Conservation (phyloP, 2,888 invertebrate species). For the Petrolisthes manimaculis region DNA sequence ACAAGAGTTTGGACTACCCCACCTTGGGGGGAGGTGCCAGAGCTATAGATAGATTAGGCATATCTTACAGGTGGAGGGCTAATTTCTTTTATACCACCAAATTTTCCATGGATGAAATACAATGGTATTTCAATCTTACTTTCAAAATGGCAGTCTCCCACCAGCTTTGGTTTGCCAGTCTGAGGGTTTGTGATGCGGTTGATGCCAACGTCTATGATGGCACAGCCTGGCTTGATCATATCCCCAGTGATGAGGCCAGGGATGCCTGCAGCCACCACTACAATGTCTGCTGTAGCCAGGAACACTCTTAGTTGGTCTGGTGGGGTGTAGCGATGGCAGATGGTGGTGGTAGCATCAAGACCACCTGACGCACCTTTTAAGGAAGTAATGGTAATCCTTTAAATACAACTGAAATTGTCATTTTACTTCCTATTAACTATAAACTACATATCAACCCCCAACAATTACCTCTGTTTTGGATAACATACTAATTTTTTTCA, state of each 20-base stretch:
- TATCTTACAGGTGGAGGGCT: too few species aligned
- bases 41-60: too few species aligned
- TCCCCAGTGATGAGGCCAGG: slow-evolving; percentile 72
- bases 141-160: slow-evolving; percentile 91
- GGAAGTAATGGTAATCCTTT: too few species aligned
- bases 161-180: slow-evolving; percentile 79
- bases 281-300: slow-evolving; percentile 82
- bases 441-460: too few species aligned
- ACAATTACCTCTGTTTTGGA: too few species aligned
- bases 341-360: slow-evolving; percentile 88
- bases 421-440: too few species aligned
- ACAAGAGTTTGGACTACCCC: too few species aligned
- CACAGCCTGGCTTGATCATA: slow-evolving; percentile 90
- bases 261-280: slow-evolving; percentile 81
- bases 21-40: too few species aligned
- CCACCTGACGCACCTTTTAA: slow-evolving; percentile 73
- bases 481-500: too few species aligned
- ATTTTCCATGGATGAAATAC: neutral
- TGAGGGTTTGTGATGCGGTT: slow-evolving; percentile 77
- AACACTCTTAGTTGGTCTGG: slow-evolving; percentile 79
- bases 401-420: too few species aligned
- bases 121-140: slow-evolving; percentile 68
- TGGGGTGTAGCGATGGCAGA: slow-evolving; percentile 91
- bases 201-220: slow-evolving; percentile 90
- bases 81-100: neutral